Evolutionary conservation across 2,888 invertebrate species (phyloP), one percentile per base, ranked within the genome.

Genomic region (Cistogaster globosa): DNA sequence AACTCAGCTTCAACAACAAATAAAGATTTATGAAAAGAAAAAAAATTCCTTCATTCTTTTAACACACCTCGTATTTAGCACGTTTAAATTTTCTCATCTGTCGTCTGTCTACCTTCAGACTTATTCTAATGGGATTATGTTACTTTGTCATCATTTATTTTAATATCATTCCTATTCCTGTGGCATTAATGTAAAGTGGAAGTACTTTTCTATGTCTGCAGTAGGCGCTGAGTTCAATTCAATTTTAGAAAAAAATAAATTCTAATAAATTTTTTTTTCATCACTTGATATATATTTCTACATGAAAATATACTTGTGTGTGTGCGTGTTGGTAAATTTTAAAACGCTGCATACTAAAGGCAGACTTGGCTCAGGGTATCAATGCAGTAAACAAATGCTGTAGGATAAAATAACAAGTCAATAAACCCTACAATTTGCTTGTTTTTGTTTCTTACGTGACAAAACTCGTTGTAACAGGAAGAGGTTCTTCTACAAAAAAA

Each of bases 71-170:
- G 42, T n/a, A 48, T 62, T 45, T n/a, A 32, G 42, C 20, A 72
- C 36, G 14, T 63, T 65, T 11, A 51, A 75, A 53, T 51, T 57
- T 74, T 9, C 74, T 45, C 12, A 75, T 62, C 55, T 55, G 62
- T n/a, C n/a, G n/a, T n/a, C 26, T 2, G 26, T 57, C 68, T 82
- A 57, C 69, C 57, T 48, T 63, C 12, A 55, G 42, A 57, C 51
- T 63, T 53, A 58, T 82, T 82, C 85, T 82, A 85, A 85, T 82
- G 75, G 85, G 78, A 85, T 85, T 85, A 85, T 78, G 53, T 62
- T 14, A 32, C 67, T 53, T 69, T 63, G n/a, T 32, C 57, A 26
- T 36, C n/a, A n/a, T 22, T 6, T 58, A 20, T 53, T 72, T 26
- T 18, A 22, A 22, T 57, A 48, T 12, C 65, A 65, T 55, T 71